Conservation (phyloP, 2,797 vertebrate species). For the Champsocephalus esox region DNA sequence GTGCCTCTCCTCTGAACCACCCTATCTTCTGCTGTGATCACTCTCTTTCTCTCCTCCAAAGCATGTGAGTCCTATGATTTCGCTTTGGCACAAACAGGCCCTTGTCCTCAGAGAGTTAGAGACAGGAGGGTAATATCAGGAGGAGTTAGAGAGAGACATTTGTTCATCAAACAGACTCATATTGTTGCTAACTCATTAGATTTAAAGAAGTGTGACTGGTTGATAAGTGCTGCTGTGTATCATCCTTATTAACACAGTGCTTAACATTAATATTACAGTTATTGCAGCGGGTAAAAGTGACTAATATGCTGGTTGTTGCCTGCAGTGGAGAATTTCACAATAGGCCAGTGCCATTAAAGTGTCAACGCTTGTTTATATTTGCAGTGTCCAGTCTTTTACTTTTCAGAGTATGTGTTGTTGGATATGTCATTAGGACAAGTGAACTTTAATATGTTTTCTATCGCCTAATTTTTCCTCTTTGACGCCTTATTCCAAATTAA, state of each 20-base stretch:
- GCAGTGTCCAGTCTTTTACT: background rate
- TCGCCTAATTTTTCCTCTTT: too few relatives aligned
- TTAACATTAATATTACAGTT: constrained; percentile 2
- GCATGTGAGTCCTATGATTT: constrained; percentile 88
- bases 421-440: background rate
- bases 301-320: background rate
- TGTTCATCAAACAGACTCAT: constrained; percentile 45
- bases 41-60: constrained; percentile 72
- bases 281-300: background rate
- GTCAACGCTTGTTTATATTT: background rate
- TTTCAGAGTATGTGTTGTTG: background rate
- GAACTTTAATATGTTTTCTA: background rate
- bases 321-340: background rate
- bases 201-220: constrained; percentile 33
- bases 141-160: constrained; percentile 50
- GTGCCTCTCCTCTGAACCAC: constrained; percentile 44
- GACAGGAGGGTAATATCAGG: constrained; percentile 64
- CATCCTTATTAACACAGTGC: too few relatives aligned
- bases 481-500: too few relatives aligned
- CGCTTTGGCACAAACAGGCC: constrained; percentile 81
- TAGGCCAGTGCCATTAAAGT: background rate
- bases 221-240: too few relatives aligned
- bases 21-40: constrained; percentile 57
- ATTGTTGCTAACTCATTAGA: constrained; percentile 43
- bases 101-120: constrained; percentile 79